Conservation (phyloP, 35 echinoderm and acorn worm species). For the Amphiura filiformis region DNA sequence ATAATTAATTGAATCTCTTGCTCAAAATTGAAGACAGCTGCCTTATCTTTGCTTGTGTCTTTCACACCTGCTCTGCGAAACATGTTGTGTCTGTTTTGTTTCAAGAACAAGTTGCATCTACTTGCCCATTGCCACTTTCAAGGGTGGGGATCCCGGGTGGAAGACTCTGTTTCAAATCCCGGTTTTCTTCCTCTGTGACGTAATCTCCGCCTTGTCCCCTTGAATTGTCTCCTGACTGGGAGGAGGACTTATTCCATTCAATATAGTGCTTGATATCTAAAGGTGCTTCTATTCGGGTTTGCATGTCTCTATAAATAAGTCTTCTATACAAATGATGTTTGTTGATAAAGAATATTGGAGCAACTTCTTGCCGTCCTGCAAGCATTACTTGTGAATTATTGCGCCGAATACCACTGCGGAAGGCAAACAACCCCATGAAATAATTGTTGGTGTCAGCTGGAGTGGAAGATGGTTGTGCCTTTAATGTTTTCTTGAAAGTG, state of each 20-base stretch:
- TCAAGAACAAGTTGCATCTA: background rate
- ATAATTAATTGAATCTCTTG: conserved; percentile 23
- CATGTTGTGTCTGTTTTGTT: conserved; percentile 10
- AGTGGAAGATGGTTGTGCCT: too few species aligned
- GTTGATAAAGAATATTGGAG: background rate
- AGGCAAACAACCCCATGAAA: background rate
- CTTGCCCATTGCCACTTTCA: conserved; percentile 13
- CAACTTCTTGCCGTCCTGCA: background rate
- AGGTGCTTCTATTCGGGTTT: background rate
- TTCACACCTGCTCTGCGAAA: conserved; percentile 8
- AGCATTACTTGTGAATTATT: background rate
- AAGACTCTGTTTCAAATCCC: conserved; percentile 11
- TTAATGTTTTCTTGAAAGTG: too few species aligned
- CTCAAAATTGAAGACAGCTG: conserved; percentile 25
- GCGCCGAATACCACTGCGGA: background rate
- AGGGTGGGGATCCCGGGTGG: conserved; percentile 13
- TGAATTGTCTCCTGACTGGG: background rate
- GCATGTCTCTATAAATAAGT: background rate
- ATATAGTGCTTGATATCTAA: background rate
- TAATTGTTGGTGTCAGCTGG: too few species aligned
- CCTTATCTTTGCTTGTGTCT: conserved; percentile 7
- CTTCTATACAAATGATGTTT: background rate
- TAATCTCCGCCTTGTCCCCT: conserved; percentile 14
- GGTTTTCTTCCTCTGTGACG: conserved; percentile 30
- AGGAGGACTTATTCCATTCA: background rate